Evolutionary conservation across 1,140 invertebrate species (phyloP), one percentile per base, ranked within the genome.

Genomic region (Drosophila ironensis): DNA sequence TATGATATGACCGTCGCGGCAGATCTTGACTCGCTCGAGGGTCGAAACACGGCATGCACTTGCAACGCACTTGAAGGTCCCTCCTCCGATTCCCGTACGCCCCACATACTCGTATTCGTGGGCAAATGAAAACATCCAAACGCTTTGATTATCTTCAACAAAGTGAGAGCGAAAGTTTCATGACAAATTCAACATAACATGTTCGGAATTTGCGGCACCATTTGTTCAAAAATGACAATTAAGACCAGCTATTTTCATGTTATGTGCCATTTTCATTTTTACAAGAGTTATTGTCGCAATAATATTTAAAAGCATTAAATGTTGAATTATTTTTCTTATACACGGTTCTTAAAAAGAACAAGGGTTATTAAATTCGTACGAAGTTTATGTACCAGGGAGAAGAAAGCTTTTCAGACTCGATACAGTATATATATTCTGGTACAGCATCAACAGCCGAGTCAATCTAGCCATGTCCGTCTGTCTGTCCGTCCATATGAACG

Each of bases 141-240:
- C 69, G 47, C 48, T 20, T 46, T 12, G 37, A 17, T 19, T 42
- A 60, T 60, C 38, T 19, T 38, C 30, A 28, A 61, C 24, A 33
- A 60, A 60, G 28, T 46, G 69, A 82, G 68, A 82, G 77, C 77
- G 77, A 82, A 82, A 82, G 77, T 84, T 77, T 52, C 76, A 82
- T 54, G 66, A 82, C 76, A 24, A 54, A 14, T 7, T 37, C 12
- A 14, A 37, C 33, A 14, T 37, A 37, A 37, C 16, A 4, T 16
- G n/a, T 27, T 38, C 41, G 54, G 46, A 47, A 68, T 72, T 73
- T 78, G 63, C 30, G 45, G 75, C 54, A 40, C n/a, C 30, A 22
- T 37, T 16, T 12, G 30, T n/a, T 9, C 11, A 33, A 33, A 33
- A 33, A 33, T 33, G n/a, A n/a, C n/a, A n/a, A n/a, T n/a, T n/a